Conservation (phyloP, 1,140 invertebrate species). For the Hesperophylax magnus region DNA sequence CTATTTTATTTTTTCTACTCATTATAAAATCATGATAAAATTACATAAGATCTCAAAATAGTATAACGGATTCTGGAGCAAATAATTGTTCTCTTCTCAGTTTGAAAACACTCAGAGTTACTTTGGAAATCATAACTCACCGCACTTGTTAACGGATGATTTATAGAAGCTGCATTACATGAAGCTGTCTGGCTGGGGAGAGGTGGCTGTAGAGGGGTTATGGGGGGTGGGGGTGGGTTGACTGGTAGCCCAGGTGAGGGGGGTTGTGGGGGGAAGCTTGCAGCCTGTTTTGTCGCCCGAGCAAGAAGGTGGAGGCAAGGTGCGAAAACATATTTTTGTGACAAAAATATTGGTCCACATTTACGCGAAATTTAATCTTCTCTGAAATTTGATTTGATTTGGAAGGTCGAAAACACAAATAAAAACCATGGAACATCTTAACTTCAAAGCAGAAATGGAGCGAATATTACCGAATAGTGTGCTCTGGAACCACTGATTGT, state of each 20-base stretch:
- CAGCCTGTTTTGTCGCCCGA: neutral
- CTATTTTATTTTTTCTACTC: too few species aligned
- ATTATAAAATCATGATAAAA: neutral
- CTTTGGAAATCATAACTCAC: slow-evolving; percentile 28
- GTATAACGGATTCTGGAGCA: neutral
- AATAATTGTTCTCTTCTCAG: neutral
- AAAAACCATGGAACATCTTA: too few species aligned
- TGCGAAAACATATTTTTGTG: neutral
- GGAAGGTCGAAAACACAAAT: too few species aligned
- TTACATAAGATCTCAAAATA: neutral
- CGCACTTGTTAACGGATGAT: slow-evolving; percentile 10
- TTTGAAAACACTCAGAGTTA: slow-evolving; percentile 8
- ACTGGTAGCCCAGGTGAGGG: neutral
- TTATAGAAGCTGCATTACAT: slow-evolving; percentile 21
- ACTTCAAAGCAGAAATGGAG: too few species aligned
- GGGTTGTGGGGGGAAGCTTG: neutral
- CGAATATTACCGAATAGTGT: too few species aligned
- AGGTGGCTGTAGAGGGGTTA: neutral
- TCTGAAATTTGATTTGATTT: too few species aligned
- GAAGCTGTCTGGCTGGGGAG: neutral
- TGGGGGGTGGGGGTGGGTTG: neutral
- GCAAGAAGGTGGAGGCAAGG: neutral
- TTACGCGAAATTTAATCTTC: too few species aligned
- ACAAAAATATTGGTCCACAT: neutral
- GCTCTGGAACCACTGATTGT: too few species aligned